Conservation (phyloP, 2,888 invertebrate genomes). For the Rotaria socialis region DNA sequence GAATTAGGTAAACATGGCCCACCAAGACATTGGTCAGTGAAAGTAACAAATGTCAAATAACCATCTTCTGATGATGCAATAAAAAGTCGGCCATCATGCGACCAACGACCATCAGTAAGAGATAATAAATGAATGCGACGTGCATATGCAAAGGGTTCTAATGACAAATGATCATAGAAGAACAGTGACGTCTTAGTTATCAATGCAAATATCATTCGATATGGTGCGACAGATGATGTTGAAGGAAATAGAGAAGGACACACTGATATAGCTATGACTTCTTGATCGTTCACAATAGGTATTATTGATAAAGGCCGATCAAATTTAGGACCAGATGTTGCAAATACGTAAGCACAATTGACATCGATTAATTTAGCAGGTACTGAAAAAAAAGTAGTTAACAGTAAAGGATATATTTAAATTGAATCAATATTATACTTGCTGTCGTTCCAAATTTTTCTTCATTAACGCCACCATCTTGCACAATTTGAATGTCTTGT, state of each 20-base stretch:
- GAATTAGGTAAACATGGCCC: background rate
- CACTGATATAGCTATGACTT: conserved; percentile 37
- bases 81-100: conserved; percentile 71
- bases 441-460: background rate
- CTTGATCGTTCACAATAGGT: conserved; percentile 39
- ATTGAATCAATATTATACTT: background rate
- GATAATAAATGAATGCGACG: conserved; percentile 83
- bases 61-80: conserved; percentile 82
- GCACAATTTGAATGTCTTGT: background rate
- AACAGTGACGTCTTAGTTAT: conserved; percentile 78
- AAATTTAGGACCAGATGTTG: background rate
- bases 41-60: conserved; percentile 78
- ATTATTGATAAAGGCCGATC: conserved; percentile 14
- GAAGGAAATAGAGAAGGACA: conserved; percentile 41
- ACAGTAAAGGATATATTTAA: background rate
- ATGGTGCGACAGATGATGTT: conserved; percentile 60
- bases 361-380: background rate
- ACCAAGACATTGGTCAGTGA: conserved; percentile 58
- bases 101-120: conserved; percentile 82
- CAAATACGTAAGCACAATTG: conserved; percentile 29
- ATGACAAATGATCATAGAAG: conserved; percentile 80
- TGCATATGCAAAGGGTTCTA: conserved; percentile 70
- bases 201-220: conserved; percentile 82
- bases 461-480: background rate
- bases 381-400: background rate